Evolutionary conservation across 2,797 vertebrate genomes (phyloP), one percentile per base, ranked within the genome.

Genomic region (Micropoecilia bifurca): DNA sequence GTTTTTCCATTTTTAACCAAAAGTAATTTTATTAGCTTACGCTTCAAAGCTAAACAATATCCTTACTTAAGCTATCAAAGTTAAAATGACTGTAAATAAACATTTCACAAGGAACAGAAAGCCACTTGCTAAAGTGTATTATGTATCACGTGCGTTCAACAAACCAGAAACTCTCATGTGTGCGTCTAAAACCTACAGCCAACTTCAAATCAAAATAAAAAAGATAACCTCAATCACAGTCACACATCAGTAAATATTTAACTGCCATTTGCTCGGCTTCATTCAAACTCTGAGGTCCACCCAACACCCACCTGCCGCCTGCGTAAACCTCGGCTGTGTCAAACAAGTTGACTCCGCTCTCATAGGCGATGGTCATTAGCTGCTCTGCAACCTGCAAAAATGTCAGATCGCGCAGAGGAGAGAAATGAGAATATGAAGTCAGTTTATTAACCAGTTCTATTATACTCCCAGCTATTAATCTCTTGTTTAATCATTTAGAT

Each of bases 321-420:
- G 95, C 95, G 33, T 96, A 98, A 80, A 98, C 97, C 89, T 98
- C 97, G 0, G 97, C 97, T 0, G 97, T 98, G 89, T 98, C 97
- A 47, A 98, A 98, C 85, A 98, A 95, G 91, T 98, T 98, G 80
- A 98, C 97, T 71, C 97, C 97, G 14, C 95, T 96, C 74, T 98
- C 97, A 2, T 98, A 98, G 18, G 97, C 97, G 7, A 98, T 98
- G 0, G 97, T 97, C 97, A 98, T 98, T 82, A 98, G 91, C 92
- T 97, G 96, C 86, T 98, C 97, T 48, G 97, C 97, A 79, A 98
- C 95, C 97, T 98, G 89, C 53, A 36, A 73, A 79, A 46, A 73
- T 10, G 39, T 73, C 36, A 80, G 25, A 73, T 74, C 30, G 74
- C 55, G 57, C 73, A 46, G 16, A 72, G 61, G 25, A 6, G n/a